Base-by-base conservation (phyloP, 2,888 invertebrate species). In the Caenorhabditis angaria region DNA sequence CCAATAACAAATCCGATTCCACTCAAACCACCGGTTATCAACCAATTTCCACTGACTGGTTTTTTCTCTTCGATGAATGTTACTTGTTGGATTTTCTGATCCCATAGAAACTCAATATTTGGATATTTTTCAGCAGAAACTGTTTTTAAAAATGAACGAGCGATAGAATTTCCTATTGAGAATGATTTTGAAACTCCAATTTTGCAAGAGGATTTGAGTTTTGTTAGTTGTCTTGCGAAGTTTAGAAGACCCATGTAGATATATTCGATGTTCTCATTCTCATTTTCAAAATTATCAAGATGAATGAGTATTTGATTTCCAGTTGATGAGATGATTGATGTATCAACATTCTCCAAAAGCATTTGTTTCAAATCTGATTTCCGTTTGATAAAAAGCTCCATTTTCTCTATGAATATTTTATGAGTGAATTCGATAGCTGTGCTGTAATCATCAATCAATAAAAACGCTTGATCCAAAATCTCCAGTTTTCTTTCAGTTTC, bases 1-100 rank as follows among this genome's bases (percentile, higher is more conserved):
- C 82, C 83, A 57, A 82, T 81, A 6, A 71, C 77, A 28, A 80
- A 71, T 6, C 86, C 86, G 14, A 86, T 81, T 20, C 86, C 86
- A 41, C 80, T 77, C 24, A 83, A 70, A 48, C 85, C 85, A 22
- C 86, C 85, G 5, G 83, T 84, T 1, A 86, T 78, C 48, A 85
- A 48, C 84, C 84, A 80, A 18, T 57, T 58, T 58, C 78, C 77
- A 55, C 8, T 18, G 1, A 74, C 57, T 18, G 55, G 20, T 14
- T 20, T 3, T 0, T 51, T 41, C 2, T 60, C 57, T 6, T 61
- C 61, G 12, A 25, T 10, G 10, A 66, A 72, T 18, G 65, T 62
- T 22, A 73, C 60, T 70, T 73, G 61, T 32, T 72, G 69, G 12
- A 78, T 60, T 18, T 61, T 75, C 48, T 80, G 76, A n/a, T 67